Evolutionary conservation across 2,888 invertebrate genomes (phyloP).

Genomic region (Trichogramma evanescens): DNA sequence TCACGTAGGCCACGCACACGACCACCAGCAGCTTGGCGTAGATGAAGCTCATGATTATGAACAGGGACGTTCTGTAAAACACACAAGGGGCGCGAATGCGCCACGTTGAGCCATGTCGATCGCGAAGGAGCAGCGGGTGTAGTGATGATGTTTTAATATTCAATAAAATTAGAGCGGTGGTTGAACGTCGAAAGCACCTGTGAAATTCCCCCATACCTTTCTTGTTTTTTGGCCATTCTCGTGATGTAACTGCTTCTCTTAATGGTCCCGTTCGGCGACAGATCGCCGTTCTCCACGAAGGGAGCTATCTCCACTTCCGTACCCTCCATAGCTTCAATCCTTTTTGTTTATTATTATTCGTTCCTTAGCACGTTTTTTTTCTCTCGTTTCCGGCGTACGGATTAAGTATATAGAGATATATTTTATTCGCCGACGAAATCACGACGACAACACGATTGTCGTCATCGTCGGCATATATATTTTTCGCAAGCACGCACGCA

Average conservation of each 20-base stretch:
- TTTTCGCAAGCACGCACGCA: too few relatives aligned
- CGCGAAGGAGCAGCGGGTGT: not conserved
- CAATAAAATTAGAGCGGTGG: not conserved
- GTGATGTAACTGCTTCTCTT: conserved; percentile 31
- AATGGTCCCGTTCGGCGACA: conserved; percentile 5
- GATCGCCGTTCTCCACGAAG: conserved; percentile 32
- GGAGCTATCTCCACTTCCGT: conserved; percentile 42
- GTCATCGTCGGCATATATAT: not conserved
- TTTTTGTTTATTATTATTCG: too few relatives aligned
- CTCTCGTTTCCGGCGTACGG: not conserved
- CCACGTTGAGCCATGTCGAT: too few relatives aligned
- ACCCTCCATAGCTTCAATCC: not conserved
- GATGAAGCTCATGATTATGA: conserved; percentile 92
- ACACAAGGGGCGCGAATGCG: conserved; percentile 35
- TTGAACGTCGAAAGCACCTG: too few relatives aligned
- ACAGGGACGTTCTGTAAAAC: conserved; percentile 76
- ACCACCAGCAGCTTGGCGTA: conserved; percentile 92
- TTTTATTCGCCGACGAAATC: not conserved
- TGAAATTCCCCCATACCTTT: conserved; percentile 32
- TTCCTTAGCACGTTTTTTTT: not conserved
- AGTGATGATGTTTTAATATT: not conserved
- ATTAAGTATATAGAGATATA: too few relatives aligned
- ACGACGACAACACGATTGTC: not conserved
- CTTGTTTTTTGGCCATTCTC: conserved; percentile 28
- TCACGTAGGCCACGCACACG: conserved; percentile 87